These are phyloP conservation scores for Coptodon rendalli DNA, from an alignment of 2,113 vertebrate species.

Conservation along the genomic window DNA sequence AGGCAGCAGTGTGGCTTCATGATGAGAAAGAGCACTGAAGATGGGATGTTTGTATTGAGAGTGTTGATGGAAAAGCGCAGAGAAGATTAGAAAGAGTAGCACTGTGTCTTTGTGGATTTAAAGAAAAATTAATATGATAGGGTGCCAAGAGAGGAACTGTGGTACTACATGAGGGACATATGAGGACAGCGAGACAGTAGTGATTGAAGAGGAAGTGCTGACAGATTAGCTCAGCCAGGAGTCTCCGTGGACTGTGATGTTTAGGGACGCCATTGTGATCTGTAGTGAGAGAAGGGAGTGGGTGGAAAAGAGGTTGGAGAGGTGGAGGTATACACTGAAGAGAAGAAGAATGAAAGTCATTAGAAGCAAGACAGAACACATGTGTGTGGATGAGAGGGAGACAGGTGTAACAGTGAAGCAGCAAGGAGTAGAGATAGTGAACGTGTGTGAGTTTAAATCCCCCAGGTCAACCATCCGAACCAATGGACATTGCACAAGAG, in stretches of 20 bases:
- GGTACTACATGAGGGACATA: background rate
- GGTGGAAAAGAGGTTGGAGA: background rate
- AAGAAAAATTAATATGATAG: background rate
- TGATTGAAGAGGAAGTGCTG: background rate
- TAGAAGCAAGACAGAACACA: background rate
- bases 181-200: background rate
- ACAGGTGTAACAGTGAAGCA: background rate
- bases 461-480: background rate
- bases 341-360: background rate
- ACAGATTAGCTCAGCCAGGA: background rate
- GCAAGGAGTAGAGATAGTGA: background rate
- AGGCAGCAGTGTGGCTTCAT: background rate
- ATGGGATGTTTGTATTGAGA: background rate
- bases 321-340: background rate
- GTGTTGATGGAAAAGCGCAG: background rate
- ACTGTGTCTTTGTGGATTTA: background rate
- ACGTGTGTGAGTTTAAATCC: background rate
- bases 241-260: background rate
- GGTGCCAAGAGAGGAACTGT: background rate
- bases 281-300: background rate
- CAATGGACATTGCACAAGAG: background rate
- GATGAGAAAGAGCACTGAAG: background rate
- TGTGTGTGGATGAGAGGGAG: background rate
- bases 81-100: background rate
- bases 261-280: background rate